Evolutionary conservation across 30 jellyfish, hydroid and myxozoan genomes (phyloP), one percentile per base, ranked within the genome.

Genomic region (Cassiopea andromeda): DNA sequence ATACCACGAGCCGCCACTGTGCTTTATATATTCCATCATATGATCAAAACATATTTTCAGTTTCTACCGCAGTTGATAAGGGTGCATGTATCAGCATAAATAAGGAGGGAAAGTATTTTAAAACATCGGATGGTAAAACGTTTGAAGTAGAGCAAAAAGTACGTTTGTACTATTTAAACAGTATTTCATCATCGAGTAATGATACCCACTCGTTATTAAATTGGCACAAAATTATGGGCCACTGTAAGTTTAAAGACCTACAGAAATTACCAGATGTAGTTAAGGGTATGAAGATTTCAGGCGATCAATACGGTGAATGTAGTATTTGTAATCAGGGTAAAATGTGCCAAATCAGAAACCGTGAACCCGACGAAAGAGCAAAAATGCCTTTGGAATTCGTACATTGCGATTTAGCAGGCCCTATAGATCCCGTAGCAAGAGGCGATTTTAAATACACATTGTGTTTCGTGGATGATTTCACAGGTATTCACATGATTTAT

Each of bases 391-490:
- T 88, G 43, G 92, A 88, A 50, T 57, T 78, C 47, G 92, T 88
- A 17, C 95, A 79, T 77, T 58, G 87, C 57, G 95, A 88, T 78
- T 45, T 88, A 64, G 78, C 92, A 38, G 95, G 93, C 54, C 95
- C 92, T 7, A 79, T 88, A 60, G 95, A 88, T 27, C 95, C 93
- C 19, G 16, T 48, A 18, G 77, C 68, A 17, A 78, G 50, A 49
- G 88, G 69, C 43, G 95, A 92, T 13, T 77, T 38, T 78, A 19
- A 49, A 77, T 87, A 87, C 74, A 69, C 85, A 13, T 76, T 48
- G 64, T 54, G 64, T 54, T 54, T 54, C 12, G 64, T 54, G 64
- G 64, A 54, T 54, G 64, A 54, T 10, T 68, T 17, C 66, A 18
- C 66, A 44, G 48, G 38, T 48, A 38, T 7, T 38, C 7, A 10